Percentiles rank a stretch among this genome's conserved stretches.
These are phyloP conservation scores for Chamaedrilus cognettii DNA, from an alignment of 2,888 invertebrate species.

Conservation along the genomic window DNA sequence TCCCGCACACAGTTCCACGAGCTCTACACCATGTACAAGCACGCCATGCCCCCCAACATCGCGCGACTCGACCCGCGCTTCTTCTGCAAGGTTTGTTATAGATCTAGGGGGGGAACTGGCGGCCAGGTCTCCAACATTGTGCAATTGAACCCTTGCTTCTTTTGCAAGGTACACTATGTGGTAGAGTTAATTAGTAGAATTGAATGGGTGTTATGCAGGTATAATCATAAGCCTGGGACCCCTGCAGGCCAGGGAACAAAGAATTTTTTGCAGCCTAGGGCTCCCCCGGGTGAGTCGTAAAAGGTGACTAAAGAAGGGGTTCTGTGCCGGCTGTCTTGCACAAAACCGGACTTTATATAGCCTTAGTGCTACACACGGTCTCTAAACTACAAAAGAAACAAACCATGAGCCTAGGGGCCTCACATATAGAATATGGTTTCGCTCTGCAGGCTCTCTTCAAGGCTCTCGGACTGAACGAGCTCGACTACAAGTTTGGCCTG, in stretches of 20 bases:
- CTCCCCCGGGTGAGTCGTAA: neutral
- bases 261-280: too few species aligned
- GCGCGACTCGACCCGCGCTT: slow-evolving; percentile 79
- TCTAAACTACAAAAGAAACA: neutral
- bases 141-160: too few species aligned
- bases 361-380: neutral
- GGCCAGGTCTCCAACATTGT: too few species aligned
- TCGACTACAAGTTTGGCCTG: slow-evolving; percentile 95
- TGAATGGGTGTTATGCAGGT: too few species aligned
- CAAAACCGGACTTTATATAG: too few species aligned
- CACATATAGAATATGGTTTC: neutral
- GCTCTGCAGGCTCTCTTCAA: slow-evolving; percentile 81
- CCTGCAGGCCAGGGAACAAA: too few species aligned
- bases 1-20: slow-evolving; percentile 88
- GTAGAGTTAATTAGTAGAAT: too few species aligned
- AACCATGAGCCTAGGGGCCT: neutral
- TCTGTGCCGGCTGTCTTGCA: neutral
- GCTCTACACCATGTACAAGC: slow-evolving; percentile 86
- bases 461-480: slow-evolving; percentile 87
- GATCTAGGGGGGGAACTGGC: too few species aligned
- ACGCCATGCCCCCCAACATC: slow-evolving; percentile 81
- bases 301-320: neutral
- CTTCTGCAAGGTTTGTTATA: slow-evolving; percentile 90
- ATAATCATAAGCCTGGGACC: too few species aligned
- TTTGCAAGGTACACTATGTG: too few species aligned